Base-by-base conservation (phyloP, 2,113 vertebrate genomes). In the Misgurnus anguillicaudatus region DNA sequence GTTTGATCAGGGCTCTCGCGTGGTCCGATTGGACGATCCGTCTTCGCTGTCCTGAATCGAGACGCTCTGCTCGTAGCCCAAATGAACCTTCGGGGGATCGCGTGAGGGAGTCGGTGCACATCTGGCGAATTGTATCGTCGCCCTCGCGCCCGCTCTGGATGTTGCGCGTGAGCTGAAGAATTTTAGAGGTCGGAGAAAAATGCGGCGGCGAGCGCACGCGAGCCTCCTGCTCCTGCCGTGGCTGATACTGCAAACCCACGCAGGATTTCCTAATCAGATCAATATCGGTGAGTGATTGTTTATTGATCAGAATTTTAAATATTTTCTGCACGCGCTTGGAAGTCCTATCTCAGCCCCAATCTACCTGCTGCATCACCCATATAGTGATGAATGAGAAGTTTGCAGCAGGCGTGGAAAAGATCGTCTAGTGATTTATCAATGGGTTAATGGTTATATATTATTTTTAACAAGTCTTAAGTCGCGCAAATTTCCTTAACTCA, bases 211-310 rank as follows among this genome's bases (percentile, higher is more conserved):
- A 87, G 77, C 88, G 85, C 77, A 85, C 82, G 85, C 86, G 69
- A 72, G 86, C 24, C 86, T 95, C 90, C 87, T 95, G 70, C 82
- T 95, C 85, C 87, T 96, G 77, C 86, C 93, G 85, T 91, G 89
- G 91, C 92, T 96, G 80, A 89, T 90, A 70, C 92, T 90, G 76
- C 89, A 89, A 85, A 93, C 94, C 85, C 89, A 92, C 83, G 94
- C 93, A 47, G 97, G 96, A 63, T 97, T 99, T 90, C 97, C 97
- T 39, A 98, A 96, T 90, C 97, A 97, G 89, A 98, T 98, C 92
- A 98, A 96, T 90, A 98, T 99, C 77, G 97, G 97, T 98, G 93
- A 96, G 96, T 91, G 16, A 48, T 38, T 61, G 9, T 58, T 67
- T 64, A 47, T 16, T 41, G 41, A 14, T 24, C 0, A 11, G 16